Evolutionary conservation across 2,113 vertebrate genomes (phyloP).

Genomic region (Hyperoodon ampullatus): DNA sequence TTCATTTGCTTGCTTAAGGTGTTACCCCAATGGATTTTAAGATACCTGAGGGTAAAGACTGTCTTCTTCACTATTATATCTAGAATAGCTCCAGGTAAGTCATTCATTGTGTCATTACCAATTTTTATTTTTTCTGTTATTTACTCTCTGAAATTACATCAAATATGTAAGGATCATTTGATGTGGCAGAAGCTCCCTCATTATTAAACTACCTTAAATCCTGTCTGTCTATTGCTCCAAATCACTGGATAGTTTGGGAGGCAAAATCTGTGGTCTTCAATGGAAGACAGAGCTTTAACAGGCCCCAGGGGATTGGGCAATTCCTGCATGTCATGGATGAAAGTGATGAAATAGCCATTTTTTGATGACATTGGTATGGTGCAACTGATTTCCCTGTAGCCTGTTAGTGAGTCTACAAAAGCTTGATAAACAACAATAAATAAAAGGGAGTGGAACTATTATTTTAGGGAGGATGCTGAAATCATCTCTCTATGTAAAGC

Average conservation of each 20-base stretch:
- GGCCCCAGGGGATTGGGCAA: background rate
- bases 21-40: background rate
- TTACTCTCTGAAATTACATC: background rate
- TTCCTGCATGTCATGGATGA: background rate
- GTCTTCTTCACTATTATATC: background rate
- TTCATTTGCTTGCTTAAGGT: background rate
- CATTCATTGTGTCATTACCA: background rate
- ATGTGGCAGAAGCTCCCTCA: background rate
- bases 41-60: background rate
- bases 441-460: background rate
- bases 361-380: background rate
- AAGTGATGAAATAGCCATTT: slow-evolving; percentile 36
- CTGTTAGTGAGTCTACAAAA: slow-evolving; percentile 11
- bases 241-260: background rate
- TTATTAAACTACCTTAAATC: background rate
- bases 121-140: background rate
- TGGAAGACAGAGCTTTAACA: slow-evolving; percentile 45
- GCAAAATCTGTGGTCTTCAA: background rate
- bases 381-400: background rate
- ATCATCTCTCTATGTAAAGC: slow-evolving; percentile 36
- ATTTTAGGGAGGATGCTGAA: background rate
- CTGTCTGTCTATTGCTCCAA: background rate
- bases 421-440: slow-evolving; percentile 36
- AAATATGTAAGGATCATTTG: background rate
- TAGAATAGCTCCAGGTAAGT: background rate